Evolutionary conservation across 2,888 invertebrate species (phyloP).

Genomic region (Pycnomerus fuliginosus): DNA sequence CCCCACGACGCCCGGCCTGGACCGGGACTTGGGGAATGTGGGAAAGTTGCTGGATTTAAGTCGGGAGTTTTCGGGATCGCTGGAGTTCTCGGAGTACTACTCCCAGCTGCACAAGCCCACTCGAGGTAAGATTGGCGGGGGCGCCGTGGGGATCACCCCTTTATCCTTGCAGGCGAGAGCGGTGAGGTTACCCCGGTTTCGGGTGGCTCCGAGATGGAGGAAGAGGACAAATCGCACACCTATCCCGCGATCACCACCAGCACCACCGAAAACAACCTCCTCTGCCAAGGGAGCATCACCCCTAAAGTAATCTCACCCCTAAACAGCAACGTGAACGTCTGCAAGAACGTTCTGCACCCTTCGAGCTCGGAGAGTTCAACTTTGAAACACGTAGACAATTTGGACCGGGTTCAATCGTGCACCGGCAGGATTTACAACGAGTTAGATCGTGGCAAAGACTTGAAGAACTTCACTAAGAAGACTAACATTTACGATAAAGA

Average conservation of each 20-base stretch:
- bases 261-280: conserved; percentile 30
- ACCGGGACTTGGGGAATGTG: conserved; percentile 57
- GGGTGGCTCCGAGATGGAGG: conserved; percentile 61
- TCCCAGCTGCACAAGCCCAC: conserved; percentile 37
- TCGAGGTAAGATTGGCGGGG: conserved; percentile 34
- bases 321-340: conserved; percentile 33
- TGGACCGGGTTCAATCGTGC: conserved; percentile 33
- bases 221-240: conserved; percentile 42
- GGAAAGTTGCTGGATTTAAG: conserved; percentile 54
- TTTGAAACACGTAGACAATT: conserved; percentile 37
- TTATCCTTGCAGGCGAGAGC: conserved; percentile 47
- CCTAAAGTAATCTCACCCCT: conserved; percentile 33
- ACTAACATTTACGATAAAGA: conserved; percentile 37
- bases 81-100: conserved; percentile 50
- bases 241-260: conserved; percentile 14
- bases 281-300: conserved; percentile 20
- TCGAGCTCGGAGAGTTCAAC: conserved; percentile 24
- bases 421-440: conserved; percentile 29
- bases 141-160: too few relatives aligned
- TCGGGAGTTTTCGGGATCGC: conserved; percentile 43
- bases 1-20: conserved; percentile 56
- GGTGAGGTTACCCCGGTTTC: conserved; percentile 71
- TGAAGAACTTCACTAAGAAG: conserved; percentile 34
- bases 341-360: conserved; percentile 34
- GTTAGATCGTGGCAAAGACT: conserved; percentile 28